These are phyloP conservation scores for Temnothorax curvispinosus DNA, from an alignment of 1,140 invertebrate species.

Conservation along the genomic window DNA sequence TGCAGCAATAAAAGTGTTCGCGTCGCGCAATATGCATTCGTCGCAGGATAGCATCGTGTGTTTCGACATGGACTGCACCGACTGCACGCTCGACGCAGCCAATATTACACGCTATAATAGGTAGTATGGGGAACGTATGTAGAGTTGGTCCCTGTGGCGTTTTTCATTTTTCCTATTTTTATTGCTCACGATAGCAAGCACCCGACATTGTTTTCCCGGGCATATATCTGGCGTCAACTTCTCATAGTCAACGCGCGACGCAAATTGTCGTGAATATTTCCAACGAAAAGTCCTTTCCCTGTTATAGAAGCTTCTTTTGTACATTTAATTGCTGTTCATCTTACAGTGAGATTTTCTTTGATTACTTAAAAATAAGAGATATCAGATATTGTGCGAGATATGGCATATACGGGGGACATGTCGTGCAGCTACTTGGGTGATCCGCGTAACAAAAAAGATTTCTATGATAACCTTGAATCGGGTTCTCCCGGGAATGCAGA, in stretches of 20 bases:
- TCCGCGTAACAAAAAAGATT: background rate
- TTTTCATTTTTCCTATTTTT: constrained; percentile 54
- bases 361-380: background rate
- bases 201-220: constrained; percentile 38
- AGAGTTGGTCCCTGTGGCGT: constrained; percentile 20
- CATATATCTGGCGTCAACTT: constrained; percentile 34
- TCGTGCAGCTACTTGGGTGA: background rate
- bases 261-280: constrained; percentile 8
- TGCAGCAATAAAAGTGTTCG: constrained; percentile 47
- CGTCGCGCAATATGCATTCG: constrained; percentile 27
- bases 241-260: background rate
- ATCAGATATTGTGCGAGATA: too few species aligned
- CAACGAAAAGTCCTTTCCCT: background rate
- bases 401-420: too few species aligned
- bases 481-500: background rate
- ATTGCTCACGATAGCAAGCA: constrained; percentile 28
- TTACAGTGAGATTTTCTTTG: background rate
- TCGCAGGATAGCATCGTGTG: constrained; percentile 32
- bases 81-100: background rate
- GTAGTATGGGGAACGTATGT: background rate
- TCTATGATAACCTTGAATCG: constrained; percentile 24
- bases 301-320: background rate
- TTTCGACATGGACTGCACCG: background rate
- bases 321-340: background rate
- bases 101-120: constrained; percentile 51